Base-by-base conservation (phyloP, 1,140 invertebrate genomes). In the Camponotus vicinus region DNA sequence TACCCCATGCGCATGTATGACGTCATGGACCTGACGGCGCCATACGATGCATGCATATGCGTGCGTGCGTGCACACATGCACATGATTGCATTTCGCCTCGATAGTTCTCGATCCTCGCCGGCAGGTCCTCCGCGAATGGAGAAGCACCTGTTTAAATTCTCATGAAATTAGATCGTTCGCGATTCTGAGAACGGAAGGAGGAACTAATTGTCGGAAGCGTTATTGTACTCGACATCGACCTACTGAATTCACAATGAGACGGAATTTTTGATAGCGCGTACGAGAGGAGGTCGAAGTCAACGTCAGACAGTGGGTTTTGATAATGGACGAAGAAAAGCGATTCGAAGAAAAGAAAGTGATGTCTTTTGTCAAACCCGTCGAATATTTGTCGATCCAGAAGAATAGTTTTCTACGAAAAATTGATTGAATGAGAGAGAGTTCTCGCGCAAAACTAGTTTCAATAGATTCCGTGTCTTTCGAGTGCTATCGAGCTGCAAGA, bases 1-100 rank as follows among this genome's bases (percentile, higher is more conserved):
- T 88, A 88, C 89, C 90, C 88, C 59, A 27, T 89, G 75, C 63
- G 79, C 86, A 87, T 18, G 15, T 18, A 52, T 92, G 90, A 92
- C 91, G 91, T 92, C 91, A 91, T 49, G 77, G 77, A 15, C 49
- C 55, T 64, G 79, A 75, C 55, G 55, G 70, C 69, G 67, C 79
- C 79, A 52, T 52, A 3, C 27, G 42, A 37, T 27, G 34, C 15
- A 3, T 55, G 42, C 42, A 45, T 27, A 27, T 52, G 40, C 32
- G 15, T 61, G 59, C 40, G 1, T 59, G 42, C 5, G n/a, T 57
- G 27, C 27, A 67, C 32, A 11, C 42, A n/a, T n/a, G 32, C 42
- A 37, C n/a, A 45, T 64, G 32, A 11, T 21, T 69, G n/a, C 61
- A 49, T 27, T 85, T 57, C n/a, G 49, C 67, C 18, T 49, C 73